Conservation (phyloP, 2,797 vertebrate species). For the Argya squamiceps region DNA sequence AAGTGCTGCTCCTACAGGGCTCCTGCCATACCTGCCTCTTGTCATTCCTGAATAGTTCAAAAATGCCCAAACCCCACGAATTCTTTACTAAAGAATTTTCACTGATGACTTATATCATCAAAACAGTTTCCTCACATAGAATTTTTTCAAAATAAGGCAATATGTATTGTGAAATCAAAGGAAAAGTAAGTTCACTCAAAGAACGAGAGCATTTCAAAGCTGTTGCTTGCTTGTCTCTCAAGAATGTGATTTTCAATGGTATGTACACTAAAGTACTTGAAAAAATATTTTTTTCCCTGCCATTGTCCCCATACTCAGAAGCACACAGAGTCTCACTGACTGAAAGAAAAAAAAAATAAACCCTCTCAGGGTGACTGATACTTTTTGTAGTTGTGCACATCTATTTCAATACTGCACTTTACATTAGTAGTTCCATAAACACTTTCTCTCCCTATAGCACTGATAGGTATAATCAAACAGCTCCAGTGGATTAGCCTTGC, state of each 20-base stretch:
- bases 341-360: not conserved
- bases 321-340: not conserved
- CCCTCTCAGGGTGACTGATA: not conserved
- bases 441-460: not conserved
- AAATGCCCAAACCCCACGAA: not conserved
- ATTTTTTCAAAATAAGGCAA: constrained; percentile 19
- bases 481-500: not conserved
- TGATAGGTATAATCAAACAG: not conserved
- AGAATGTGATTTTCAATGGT: not conserved
- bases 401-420: not conserved
- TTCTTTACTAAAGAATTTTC: not conserved
- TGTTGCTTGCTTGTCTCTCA: not conserved
- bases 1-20: not conserved
- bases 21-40: not conserved
- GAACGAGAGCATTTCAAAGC: not conserved
- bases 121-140: not conserved
- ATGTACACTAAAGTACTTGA: not conserved
- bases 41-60: not conserved
- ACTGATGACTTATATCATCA: not conserved
- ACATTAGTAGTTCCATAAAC: not conserved
- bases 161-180: not conserved
- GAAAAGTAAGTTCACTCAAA: not conserved
- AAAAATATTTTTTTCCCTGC: not conserved
- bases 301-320: not conserved
- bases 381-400: not conserved